Percentiles rank a stretch among this genome's conserved stretches.
phyloP scores from a whole-genome alignment of 1,140 invertebrate species.

The Triops longicaudatus region DNA sequence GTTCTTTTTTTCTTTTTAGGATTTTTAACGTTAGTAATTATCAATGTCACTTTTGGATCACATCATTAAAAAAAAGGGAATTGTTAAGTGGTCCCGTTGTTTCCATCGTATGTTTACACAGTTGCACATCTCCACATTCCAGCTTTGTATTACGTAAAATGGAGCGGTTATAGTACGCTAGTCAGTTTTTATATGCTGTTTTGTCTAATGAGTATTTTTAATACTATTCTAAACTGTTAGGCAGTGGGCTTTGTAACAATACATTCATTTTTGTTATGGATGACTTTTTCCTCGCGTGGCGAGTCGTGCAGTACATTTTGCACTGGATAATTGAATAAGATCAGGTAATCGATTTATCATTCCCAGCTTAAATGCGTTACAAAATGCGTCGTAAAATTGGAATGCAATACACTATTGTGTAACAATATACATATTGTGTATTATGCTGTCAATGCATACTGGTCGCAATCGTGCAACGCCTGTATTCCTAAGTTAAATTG shows the following conservation, averaged over 20 bases:
- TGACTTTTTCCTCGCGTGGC: not conserved
- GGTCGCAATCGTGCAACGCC: no score
- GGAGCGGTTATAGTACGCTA: not conserved
- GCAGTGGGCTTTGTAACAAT: not conserved
- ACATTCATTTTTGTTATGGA: not conserved
- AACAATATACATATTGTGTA: no score
- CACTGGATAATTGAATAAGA: no score
- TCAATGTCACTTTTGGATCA: constrained; percentile 25
- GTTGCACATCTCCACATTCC: constrained; percentile 16
- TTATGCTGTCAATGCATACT: no score
- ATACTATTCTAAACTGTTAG: not conserved
- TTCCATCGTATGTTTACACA: not conserved
- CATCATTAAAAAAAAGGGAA: constrained; percentile 21
- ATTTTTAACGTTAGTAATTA: constrained; percentile 32
- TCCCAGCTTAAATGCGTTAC: no score
- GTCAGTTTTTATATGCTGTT: not conserved
- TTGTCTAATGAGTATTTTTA: not conserved
- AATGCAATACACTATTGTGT: no score
- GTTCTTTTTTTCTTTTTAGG: constrained; percentile 35
- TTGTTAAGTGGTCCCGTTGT: not conserved
- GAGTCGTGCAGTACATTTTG: no score
- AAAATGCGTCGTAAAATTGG: no score
- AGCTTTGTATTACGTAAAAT: not conserved
- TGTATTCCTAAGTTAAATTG: no score
- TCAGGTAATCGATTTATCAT: no score